Evolutionary conservation across 2,797 vertebrate species (phyloP).

Genomic region (Myioborus melanocephalus): DNA sequence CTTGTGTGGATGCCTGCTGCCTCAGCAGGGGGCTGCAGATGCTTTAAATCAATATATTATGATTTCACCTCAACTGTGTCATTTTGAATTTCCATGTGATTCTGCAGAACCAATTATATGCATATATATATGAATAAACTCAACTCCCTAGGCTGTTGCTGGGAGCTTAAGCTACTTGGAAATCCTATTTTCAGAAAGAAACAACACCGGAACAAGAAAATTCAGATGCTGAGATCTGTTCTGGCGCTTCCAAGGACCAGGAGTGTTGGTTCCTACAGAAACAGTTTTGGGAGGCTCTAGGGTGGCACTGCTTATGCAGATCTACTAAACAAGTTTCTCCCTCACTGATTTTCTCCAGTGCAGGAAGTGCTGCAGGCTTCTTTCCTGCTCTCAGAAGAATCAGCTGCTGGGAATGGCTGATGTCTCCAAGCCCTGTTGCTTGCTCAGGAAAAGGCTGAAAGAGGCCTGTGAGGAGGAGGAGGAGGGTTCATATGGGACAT

Average conservation of each 20-base stretch:
- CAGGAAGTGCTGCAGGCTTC: background rate
- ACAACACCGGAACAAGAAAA: background rate
- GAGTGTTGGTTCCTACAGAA: background rate
- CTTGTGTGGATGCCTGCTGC: background rate
- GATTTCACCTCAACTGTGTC: background rate
- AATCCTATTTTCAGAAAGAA: background rate
- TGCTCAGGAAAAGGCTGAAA: background rate
- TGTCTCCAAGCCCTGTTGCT: background rate
- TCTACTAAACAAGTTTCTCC: background rate
- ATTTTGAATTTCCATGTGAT: background rate
- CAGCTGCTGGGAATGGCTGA: background rate
- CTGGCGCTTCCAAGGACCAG: background rate
- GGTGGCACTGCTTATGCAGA: background rate
- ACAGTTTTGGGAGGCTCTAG: background rate
- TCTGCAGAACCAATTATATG: background rate
- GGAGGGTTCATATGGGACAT: fast-evolving
- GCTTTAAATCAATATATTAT: background rate
- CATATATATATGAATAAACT: background rate
- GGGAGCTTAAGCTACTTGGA: background rate
- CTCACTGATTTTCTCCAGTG: background rate
- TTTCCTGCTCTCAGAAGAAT: background rate
- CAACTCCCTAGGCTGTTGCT: background rate
- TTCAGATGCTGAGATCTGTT: background rate
- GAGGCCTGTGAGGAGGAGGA: background rate
- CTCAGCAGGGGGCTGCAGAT: background rate